Evolutionary conservation across 2,113 vertebrate species (phyloP), one percentile per base, ranked within the genome.

Genomic region (Phrynosoma blainvillii): DNA sequence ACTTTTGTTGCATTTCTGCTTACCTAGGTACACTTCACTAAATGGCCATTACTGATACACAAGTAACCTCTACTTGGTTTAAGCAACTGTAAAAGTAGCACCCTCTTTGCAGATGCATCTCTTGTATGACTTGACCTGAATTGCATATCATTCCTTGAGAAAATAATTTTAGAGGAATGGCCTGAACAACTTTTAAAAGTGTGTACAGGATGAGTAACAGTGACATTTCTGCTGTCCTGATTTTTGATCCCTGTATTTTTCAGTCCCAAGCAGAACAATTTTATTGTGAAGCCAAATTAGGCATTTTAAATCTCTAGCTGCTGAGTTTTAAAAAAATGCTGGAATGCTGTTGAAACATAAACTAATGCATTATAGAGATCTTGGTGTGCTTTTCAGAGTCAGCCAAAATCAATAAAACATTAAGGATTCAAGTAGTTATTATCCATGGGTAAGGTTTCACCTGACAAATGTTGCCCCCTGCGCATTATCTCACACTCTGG

Each of bases 391-490:
- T 82, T 85, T 71, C 1, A 12, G 59, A 88, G n/a, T 71, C 85
- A 68, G 42, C 74, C 74, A 86, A 74, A 91, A 84, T 27, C 9
- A 0, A 0, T 18, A 70, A 84, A 84, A 62, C 80, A 25, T 9
- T 66, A 87, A 85, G 74, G 83, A 59, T 30, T 65, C 81, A 89
- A 89, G 85, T 27, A 81, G 76, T 54, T 16, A 77, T 10, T 74
- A 27, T 82, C 71, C 13, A 18, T 52, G 42, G 52, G 84, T 77
- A 78, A 77, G 36, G 90, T 84, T 91, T 90, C 79, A 86, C 76
- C 84, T 87, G 1, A 21, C 78, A 94, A 91, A 84, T 93, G 91
- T 87, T 87, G 56, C 59, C 80, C 87, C 78, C 87, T 40, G n/a
- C 42, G 54, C 77, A 62, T 75, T 65, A 75, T 82, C 91, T 85